Evolutionary conservation across 2,888 invertebrate species (phyloP), one percentile per base, ranked within the genome.

Genomic region (Drosophila gaucha): DNA sequence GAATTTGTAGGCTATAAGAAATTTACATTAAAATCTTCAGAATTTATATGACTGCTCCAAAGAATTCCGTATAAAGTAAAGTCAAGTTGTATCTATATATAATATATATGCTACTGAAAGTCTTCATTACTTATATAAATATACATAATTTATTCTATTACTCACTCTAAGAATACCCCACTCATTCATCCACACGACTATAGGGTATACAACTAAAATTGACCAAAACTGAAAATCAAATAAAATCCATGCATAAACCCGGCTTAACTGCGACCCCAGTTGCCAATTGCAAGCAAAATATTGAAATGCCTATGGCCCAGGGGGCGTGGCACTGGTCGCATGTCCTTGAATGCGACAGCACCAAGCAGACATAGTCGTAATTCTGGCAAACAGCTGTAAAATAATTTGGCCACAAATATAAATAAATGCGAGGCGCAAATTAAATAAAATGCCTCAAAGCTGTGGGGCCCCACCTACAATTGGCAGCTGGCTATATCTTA

Each of bases 321-420:
- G 39, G 54, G 66, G 64, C 75, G 54, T 44, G 57, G 38, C 41
- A 46, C 24, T 49, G 59, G 63, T 46, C 41, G 67, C 49, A 66
- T 77, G 71, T 80, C 69, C 87, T 87, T 70, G 66, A 64, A 65
- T 70, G 49, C 36, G 52, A 46, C 31, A 18, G 46, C 63, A 30
- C 67, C 50, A 64, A 58, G 63, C 57, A 62, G 59, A 76, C 66
- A 75, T 71, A 49, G 72, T 54, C 51, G 59, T 54, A 50, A 51
- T 47, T 65, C 54, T 78, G 68, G 70, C 63, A 58, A 89, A 89
- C 89, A 90, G 89, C 78, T 89, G 89, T 89, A 89, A 88, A 90
- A 84, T 89, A 89, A 89, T 89, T 82, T 74, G 58, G 70, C 74
- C 86, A 71, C 89, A 89, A 80, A 69, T 83, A 82, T 65, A 80